phyloP scores from a whole-genome alignment of 2,113 vertebrate species.

The Brevimyrus niger region DNA sequence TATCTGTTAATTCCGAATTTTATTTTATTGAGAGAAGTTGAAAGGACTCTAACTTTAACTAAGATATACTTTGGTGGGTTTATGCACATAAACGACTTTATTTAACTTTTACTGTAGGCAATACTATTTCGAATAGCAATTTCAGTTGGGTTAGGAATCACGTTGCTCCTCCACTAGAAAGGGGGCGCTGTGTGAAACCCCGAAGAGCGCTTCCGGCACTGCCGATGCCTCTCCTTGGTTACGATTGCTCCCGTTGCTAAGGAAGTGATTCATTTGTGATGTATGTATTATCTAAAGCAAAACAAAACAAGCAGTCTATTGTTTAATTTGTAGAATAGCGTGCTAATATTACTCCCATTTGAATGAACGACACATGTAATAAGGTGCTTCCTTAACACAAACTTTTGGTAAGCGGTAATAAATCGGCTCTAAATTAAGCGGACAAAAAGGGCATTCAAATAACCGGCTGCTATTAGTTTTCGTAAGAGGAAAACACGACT shows the following conservation, averaged over 20 bases:
- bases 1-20: not conserved
- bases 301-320: not conserved
- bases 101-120: not conserved
- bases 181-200: constrained; percentile 5
- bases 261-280: constrained; percentile 5
- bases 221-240: not conserved
- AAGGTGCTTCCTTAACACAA: not conserved
- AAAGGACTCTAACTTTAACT: not conserved
- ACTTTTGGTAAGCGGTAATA: not conserved
- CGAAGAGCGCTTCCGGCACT: not conserved
- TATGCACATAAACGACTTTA: constrained; percentile 18
- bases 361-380: not conserved
- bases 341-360: not conserved
- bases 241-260: not conserved
- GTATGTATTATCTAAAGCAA: not conserved
- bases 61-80: not conserved
- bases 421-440: not conserved
- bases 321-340: not conserved
- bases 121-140: not conserved
- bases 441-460: not conserved
- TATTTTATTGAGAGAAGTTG: not conserved
- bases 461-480: not conserved
- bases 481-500: not conserved
- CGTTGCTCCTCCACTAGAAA: not conserved
- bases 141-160: not conserved